Conservation (phyloP, 2,797 vertebrate genomes). For the Pangasius larnaudii region DNA sequence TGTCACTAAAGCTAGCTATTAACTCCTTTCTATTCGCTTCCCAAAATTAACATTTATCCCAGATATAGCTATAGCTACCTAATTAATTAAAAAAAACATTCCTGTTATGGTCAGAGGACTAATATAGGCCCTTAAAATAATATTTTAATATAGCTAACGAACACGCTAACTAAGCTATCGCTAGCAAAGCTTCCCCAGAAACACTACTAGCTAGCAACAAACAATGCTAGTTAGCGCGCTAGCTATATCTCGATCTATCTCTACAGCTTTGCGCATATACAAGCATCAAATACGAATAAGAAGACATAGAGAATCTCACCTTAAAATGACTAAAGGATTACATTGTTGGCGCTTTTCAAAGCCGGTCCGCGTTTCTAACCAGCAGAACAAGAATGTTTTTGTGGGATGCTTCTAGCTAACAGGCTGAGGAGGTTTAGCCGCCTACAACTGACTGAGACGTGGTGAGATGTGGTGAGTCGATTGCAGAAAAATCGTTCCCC, state of each 20-base stretch:
- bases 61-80: neutral
- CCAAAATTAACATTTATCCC: neutral
- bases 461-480: neutral
- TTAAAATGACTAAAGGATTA: constrained; percentile 20
- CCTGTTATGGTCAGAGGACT: neutral
- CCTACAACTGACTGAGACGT: constrained; percentile 16
- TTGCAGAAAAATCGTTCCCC: neutral
- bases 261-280: no score
- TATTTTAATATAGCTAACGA: neutral
- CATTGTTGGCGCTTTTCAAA: constrained; percentile 19
- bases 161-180: neutral
- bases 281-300: neutral
- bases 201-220: constrained; percentile 4
- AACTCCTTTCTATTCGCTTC: neutral
- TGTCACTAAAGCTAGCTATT: neutral
- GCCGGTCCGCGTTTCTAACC: neutral
- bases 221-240: neutral
- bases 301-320: constrained; percentile 23
- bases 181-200: neutral
- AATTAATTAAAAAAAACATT: rapidly evolving
- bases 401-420: neutral
- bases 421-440: neutral
- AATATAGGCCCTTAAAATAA: neutral
- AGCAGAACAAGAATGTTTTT: neutral
- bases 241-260: neutral